A percentile compares a stretch with the other conserved stretches of the same genome.
These are phyloP conservation scores for Papilio glaucus DNA, from an alignment of 1,140 invertebrate genomes.

Conservation along the genomic window DNA sequence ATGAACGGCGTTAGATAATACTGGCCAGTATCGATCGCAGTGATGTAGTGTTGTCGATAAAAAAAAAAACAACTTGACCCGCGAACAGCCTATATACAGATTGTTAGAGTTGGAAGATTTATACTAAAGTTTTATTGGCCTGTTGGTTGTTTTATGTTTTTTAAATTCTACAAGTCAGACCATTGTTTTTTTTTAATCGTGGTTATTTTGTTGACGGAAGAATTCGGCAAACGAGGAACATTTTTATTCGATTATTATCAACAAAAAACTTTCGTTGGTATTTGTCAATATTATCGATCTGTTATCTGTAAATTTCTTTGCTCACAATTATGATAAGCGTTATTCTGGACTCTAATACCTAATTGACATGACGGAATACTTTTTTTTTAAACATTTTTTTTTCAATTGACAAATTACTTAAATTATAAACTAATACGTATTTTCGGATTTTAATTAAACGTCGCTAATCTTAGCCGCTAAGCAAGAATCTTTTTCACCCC, in stretches of 20 bases:
- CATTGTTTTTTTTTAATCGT: too few species aligned
- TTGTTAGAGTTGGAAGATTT: neutral
- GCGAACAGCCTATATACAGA: neutral
- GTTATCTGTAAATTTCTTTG: neutral
- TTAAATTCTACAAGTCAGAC: too few species aligned
- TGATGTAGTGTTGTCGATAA: neutral
- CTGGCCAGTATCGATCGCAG: slow-evolving; percentile 9
- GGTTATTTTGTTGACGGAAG: too few species aligned
- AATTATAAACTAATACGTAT: neutral
- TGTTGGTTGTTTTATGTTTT: too few species aligned
- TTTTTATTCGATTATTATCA: too few species aligned
- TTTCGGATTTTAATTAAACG: neutral
- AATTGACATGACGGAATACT: neutral
- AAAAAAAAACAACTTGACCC: neutral
- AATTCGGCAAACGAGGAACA: too few species aligned
- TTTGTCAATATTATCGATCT: too few species aligned
- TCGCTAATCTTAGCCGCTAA: neutral
- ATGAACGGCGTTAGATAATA: slow-evolving; percentile 16
- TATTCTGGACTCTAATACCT: neutral
- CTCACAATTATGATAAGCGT: neutral
- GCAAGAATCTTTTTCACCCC: neutral
- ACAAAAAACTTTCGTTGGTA: too few species aligned
- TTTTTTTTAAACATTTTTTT: neutral
- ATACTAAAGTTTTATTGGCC: neutral
- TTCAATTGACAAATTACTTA: neutral